A percentile compares a stretch with the other conserved stretches of the same genome.
phyloP scores from a whole-genome alignment of 1,140 invertebrate genomes.

The Drosophila grimshawi region DNA sequence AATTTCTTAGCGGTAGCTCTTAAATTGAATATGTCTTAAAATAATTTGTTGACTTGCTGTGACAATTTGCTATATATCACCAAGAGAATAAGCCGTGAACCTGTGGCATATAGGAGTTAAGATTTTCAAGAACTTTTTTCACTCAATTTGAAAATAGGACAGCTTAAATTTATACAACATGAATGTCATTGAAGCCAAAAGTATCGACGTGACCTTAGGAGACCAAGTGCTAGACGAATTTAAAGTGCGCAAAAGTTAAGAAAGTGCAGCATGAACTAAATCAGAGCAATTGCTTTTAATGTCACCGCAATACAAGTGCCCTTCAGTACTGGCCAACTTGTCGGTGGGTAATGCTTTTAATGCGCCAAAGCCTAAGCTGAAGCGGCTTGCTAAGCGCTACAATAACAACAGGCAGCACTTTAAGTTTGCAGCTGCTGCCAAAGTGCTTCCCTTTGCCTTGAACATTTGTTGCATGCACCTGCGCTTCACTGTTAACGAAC shows the following conservation, averaged over 20 bases:
- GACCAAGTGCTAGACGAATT: neutral
- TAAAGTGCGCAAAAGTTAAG: conserved; percentile 1
- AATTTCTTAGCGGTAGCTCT: conserved; percentile 8
- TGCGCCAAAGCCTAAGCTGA: conserved; percentile 40
- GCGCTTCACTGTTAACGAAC: conserved; percentile 53
- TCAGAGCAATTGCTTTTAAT: conserved; percentile 37
- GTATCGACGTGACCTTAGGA: neutral
- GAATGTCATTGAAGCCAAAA: neutral
- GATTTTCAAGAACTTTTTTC: neutral
- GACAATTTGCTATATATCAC: neutral
- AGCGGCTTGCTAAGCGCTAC: conserved; percentile 23
- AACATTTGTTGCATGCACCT: conserved; percentile 64
- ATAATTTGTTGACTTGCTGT: conserved; percentile 36
- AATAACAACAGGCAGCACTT: conserved; percentile 20
- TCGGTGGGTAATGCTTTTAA: conserved; percentile 40
- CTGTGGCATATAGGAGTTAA: neutral
- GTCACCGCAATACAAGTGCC: conserved; percentile 29
- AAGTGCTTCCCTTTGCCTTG: conserved; percentile 43
- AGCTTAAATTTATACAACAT: neutral
- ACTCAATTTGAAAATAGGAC: neutral
- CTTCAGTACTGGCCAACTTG: conserved; percentile 22
- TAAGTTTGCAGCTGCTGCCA: conserved; percentile 29
- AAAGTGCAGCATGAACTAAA: conserved; percentile 28
- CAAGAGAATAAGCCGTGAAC: neutral
- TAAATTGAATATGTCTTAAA: conserved; percentile 39